Percentiles rank a stretch among this genome's conserved stretches.
These are phyloP conservation scores for Pentalonia nigronervosa DNA, from an alignment of 1,140 invertebrate species.

Conservation along the genomic window DNA sequence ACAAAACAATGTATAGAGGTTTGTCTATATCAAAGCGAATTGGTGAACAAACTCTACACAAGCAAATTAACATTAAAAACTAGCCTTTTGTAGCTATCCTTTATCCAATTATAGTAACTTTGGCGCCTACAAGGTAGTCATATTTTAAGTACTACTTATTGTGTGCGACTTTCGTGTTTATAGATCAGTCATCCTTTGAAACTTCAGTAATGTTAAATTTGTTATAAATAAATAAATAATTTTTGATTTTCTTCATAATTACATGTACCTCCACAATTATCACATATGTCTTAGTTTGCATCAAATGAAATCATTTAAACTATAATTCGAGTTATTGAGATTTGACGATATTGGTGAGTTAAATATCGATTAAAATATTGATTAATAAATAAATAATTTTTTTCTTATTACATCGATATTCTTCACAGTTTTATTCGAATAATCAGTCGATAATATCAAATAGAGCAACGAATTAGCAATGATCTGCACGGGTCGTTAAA, in stretches of 20 bases:
- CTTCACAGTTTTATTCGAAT: no score
- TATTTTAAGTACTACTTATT: background rate
- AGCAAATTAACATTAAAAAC: background rate
- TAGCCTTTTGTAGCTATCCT: background rate
- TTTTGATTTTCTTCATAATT: background rate
- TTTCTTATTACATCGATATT: background rate
- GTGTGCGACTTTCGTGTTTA: background rate
- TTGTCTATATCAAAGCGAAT: background rate
- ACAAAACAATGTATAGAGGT: background rate
- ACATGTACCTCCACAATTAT: no score
- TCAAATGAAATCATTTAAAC: background rate
- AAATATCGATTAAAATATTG: background rate
- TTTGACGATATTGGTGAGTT: background rate
- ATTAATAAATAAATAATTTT: background rate
- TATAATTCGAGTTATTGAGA: background rate
- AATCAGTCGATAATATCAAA: no score
- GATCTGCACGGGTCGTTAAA: no score
- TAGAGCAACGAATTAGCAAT: no score
- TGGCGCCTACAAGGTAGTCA: background rate
- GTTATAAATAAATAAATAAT: background rate
- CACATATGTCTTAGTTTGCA: background rate
- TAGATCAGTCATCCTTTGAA: background rate
- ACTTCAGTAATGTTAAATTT: background rate
- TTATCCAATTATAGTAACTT: background rate
- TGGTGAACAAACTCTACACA: background rate